phyloP scores from a whole-genome alignment of 2,888 invertebrate genomes.

The Augiades crinisus region DNA sequence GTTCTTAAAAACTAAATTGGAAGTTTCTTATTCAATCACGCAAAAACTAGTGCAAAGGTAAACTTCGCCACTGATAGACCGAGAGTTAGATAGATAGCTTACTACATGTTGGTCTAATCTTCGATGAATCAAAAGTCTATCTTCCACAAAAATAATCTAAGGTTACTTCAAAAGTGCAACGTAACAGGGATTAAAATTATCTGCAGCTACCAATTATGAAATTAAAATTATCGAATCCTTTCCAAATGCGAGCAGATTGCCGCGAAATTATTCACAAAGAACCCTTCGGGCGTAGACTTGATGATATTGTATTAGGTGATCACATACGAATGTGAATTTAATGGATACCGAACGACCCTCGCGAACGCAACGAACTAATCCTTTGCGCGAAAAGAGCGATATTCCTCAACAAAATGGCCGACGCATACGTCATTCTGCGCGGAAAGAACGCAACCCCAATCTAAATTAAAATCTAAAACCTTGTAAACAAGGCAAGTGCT shows the following conservation, averaged over 20 bases:
- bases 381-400: constrained; percentile 43
- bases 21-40: too few relatives aligned
- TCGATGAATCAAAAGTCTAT: too few relatives aligned
- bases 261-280: constrained; percentile 80
- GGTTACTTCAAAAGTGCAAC: not conserved
- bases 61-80: too few relatives aligned
- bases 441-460: constrained; percentile 65
- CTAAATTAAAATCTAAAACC: constrained; percentile 83
- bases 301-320: constrained; percentile 82
- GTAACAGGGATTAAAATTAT: constrained; percentile 22
- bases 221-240: constrained; percentile 62
- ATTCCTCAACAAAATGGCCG: constrained; percentile 42
- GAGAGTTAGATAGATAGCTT: too few relatives aligned
- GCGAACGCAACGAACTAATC: constrained; percentile 42
- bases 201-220: constrained; percentile 35
- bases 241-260: constrained; percentile 76
- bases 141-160: too few relatives aligned
- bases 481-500: constrained; percentile 83
- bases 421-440: constrained; percentile 56
- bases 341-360: constrained; percentile 64
- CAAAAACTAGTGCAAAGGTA: too few relatives aligned
- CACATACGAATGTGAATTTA: constrained; percentile 81
- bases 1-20: too few relatives aligned
- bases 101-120: too few relatives aligned
- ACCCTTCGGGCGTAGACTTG: constrained; percentile 69